These are phyloP conservation scores for Leistus spinibarbis DNA, from an alignment of 2,888 invertebrate species.

Conservation along the genomic window DNA sequence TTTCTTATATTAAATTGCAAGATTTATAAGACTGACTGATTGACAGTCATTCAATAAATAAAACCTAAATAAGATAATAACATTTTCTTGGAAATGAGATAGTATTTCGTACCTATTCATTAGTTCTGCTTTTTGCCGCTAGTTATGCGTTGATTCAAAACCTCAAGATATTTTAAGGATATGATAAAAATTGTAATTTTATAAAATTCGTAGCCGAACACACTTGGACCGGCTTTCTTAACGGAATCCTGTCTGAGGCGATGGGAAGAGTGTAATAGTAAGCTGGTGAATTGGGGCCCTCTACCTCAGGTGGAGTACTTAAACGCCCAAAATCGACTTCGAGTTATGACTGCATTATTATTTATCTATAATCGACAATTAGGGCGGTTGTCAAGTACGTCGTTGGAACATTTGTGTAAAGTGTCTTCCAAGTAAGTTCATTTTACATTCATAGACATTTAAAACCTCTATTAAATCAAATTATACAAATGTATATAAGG, in stretches of 20 bases:
- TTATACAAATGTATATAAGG: background rate
- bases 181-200: no score
- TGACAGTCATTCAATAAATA: no score
- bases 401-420: conserved; percentile 80
- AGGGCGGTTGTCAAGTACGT: conserved; percentile 77
- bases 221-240: conserved; percentile 76
- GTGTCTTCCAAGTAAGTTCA: conserved; percentile 74
- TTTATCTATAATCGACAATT: conserved; percentile 89
- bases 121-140: no score
- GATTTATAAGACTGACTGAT: no score
- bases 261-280: conserved; percentile 88
- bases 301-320: conserved; percentile 86
- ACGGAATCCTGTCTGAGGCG: conserved; percentile 84
- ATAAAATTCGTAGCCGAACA: conserved; percentile 65
- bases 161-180: no score
- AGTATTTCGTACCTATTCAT: no score
- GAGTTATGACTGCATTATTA: conserved; percentile 86
- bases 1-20: no score
- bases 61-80: no score
- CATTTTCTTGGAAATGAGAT: no score
- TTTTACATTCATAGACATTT: background rate
- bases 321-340: conserved; percentile 88
- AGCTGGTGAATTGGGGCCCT: conserved; percentile 90
- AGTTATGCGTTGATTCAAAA: no score
- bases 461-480: background rate